Evolutionary conservation across 2,888 invertebrate genomes (phyloP).

Genomic region (Thyatira batis): DNA sequence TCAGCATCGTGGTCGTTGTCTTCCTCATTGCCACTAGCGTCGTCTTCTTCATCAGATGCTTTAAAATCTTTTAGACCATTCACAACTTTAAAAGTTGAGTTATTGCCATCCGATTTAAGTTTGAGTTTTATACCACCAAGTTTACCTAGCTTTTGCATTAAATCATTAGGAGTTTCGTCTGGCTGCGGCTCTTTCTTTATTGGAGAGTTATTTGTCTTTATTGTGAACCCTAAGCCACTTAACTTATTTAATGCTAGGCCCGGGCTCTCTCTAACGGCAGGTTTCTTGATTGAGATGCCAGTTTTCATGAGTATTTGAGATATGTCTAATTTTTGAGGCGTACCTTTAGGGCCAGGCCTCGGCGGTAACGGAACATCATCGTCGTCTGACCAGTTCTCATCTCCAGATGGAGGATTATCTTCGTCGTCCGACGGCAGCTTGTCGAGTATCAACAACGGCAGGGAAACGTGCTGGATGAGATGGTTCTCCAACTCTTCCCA

Average conservation of each 20-base stretch:
- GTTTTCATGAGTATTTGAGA: slow-evolving; percentile 67
- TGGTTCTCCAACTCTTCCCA: slow-evolving; percentile 77
- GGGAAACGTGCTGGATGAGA: slow-evolving; percentile 80
- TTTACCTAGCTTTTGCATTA: slow-evolving; percentile 67
- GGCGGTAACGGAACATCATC: slow-evolving; percentile 51
- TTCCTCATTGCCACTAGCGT: slow-evolving; percentile 57
- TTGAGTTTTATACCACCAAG: slow-evolving; percentile 76
- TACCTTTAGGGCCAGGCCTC: slow-evolving; percentile 37
- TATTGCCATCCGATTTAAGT: slow-evolving; percentile 70
- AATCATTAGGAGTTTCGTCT: slow-evolving; percentile 45
- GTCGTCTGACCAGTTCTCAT: slow-evolving; percentile 75
- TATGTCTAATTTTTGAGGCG: slow-evolving; percentile 72
- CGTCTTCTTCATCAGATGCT: slow-evolving; percentile 70
- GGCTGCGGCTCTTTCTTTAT: slow-evolving; percentile 62
- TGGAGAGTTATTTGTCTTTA: slow-evolving; percentile 65
- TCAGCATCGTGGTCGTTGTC: slow-evolving; percentile 47
- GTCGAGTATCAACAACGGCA: slow-evolving; percentile 75
- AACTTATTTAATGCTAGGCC: slow-evolving; percentile 67
- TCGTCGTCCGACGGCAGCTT: slow-evolving; percentile 81
- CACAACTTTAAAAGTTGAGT: slow-evolving; percentile 67
- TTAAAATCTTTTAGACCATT: slow-evolving; percentile 74
- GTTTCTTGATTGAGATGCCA: slow-evolving; percentile 65
- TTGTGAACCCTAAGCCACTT: slow-evolving; percentile 73
- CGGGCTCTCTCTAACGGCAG: slow-evolving; percentile 47
- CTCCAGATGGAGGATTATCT: slow-evolving; percentile 62